These are phyloP conservation scores for Myripristis murdjan DNA, from an alignment of 2,797 vertebrate genomes.

Conservation along the genomic window DNA sequence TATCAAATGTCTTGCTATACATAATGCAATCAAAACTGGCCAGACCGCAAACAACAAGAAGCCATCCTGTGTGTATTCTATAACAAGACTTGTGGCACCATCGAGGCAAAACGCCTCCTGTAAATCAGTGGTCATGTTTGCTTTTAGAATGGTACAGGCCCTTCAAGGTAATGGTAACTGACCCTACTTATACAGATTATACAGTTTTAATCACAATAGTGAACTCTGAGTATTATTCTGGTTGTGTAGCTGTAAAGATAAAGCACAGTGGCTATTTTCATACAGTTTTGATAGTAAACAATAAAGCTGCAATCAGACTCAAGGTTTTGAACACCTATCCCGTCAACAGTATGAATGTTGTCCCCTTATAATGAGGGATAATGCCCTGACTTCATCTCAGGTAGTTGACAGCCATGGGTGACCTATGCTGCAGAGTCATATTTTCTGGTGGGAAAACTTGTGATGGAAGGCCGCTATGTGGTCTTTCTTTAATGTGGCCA, in stretches of 20 bases:
- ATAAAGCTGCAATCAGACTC: no score
- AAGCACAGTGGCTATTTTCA: background rate
- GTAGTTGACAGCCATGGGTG: no score
- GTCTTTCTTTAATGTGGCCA: background rate
- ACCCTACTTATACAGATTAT: conserved; percentile 69
- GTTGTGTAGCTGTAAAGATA: conserved; percentile 20
- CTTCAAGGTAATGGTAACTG: background rate
- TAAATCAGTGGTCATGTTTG: conserved; percentile 28
- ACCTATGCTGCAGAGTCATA: no score
- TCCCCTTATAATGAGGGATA: background rate
- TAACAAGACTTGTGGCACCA: conserved; percentile 55
- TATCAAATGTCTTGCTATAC: conserved; percentile 71
- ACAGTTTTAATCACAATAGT: conserved; percentile 46
- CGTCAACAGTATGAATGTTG: no score
- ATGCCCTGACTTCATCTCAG: background rate
- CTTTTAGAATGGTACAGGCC: background rate
- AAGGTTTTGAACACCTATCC: no score
- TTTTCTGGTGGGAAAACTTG: no score
- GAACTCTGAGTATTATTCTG: conserved; percentile 40
- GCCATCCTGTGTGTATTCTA: conserved; percentile 53
- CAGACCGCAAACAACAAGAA: conserved; percentile 64
- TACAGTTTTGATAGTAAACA: no score
- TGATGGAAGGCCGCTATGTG: background rate
- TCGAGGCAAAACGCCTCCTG: conserved; percentile 35
- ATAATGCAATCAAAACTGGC: conserved; percentile 74